Conservation (phyloP, 2,797 vertebrate species). For the Avahi laniger region DNA sequence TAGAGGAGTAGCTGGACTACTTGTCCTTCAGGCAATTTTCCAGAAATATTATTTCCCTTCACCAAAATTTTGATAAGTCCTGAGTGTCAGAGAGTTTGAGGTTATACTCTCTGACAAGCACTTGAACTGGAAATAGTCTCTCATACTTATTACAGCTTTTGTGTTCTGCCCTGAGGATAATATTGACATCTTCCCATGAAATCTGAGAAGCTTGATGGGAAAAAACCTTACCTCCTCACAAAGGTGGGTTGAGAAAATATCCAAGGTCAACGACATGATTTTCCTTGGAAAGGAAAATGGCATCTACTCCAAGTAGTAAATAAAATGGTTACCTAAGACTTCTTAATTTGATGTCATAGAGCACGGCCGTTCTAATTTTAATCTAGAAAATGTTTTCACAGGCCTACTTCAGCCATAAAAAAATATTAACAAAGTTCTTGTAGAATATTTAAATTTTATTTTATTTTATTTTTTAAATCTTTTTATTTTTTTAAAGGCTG, state of each 20-base stretch:
- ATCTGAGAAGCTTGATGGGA: not conserved
- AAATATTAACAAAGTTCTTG: not conserved
- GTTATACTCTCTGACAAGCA: slow-evolving; percentile 33
- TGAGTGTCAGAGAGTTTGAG: not conserved
- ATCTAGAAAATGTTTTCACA: slow-evolving; percentile 19
- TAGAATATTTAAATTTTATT: not conserved
- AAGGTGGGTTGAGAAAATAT: not conserved
- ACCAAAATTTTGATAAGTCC: slow-evolving; percentile 32
- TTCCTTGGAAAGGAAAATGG: not conserved
- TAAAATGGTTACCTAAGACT: not conserved
- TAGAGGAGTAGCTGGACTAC: not conserved
- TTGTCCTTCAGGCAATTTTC: slow-evolving; percentile 30
- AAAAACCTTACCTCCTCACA: not conserved
- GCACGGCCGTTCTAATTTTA: not conserved
- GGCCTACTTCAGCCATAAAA: not conserved
- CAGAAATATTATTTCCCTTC: slow-evolving; percentile 29
- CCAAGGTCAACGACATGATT: not conserved
- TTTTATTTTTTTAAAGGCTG: too few relatives aligned
- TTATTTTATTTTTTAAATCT: too few relatives aligned
- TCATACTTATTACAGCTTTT: not conserved
- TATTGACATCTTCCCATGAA: not conserved
- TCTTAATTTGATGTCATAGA: not conserved
- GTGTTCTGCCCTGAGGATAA: not conserved
- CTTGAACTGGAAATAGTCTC: not conserved
- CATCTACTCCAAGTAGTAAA: not conserved